A percentile compares a stretch with the other conserved stretches of the same genome.
These are phyloP conservation scores for Arctocebus calabarensis DNA, from an alignment of 2,797 vertebrate genomes.

Conservation along the genomic window DNA sequence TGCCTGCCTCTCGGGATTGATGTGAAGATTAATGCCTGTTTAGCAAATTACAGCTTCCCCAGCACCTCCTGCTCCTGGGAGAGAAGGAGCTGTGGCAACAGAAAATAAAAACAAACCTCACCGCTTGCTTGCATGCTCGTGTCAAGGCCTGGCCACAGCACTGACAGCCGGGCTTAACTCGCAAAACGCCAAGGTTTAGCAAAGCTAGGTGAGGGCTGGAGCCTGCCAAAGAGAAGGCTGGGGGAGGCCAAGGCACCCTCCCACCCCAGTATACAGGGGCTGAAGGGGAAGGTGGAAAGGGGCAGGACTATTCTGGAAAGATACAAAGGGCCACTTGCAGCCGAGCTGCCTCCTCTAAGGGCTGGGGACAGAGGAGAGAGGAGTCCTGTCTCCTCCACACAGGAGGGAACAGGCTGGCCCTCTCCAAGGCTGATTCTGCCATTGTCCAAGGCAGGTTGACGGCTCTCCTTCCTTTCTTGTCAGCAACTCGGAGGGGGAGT, in stretches of 20 bases:
- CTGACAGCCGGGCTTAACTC: conserved; percentile 12
- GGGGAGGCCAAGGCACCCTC: not conserved
- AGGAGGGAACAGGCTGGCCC: not conserved
- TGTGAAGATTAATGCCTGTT: conserved; percentile 80
- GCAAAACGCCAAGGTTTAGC: not conserved
- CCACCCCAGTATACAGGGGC: not conserved
- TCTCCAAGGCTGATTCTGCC: not conserved
- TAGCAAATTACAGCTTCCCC: conserved; percentile 82
- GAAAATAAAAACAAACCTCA: conserved; percentile 76
- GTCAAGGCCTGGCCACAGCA: conserved; percentile 67
- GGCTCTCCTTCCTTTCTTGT: not conserved
- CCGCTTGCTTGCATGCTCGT: not conserved
- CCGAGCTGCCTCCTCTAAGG: not conserved
- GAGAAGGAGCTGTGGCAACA: conserved; percentile 65
- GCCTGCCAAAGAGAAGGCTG: not conserved
- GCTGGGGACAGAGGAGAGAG: not conserved
- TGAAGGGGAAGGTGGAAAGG: not conserved
- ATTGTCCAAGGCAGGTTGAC: not conserved
- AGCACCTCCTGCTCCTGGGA: conserved; percentile 75
- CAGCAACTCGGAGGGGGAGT: not conserved
- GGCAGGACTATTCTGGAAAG: conserved; percentile 24
- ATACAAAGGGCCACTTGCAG: not conserved
- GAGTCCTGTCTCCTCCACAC: not conserved
- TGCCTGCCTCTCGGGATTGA: conserved; percentile 75
- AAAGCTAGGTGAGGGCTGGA: not conserved